Base-by-base conservation (phyloP, 2,797 vertebrate genomes). In the Sebastes nivosus region DNA sequence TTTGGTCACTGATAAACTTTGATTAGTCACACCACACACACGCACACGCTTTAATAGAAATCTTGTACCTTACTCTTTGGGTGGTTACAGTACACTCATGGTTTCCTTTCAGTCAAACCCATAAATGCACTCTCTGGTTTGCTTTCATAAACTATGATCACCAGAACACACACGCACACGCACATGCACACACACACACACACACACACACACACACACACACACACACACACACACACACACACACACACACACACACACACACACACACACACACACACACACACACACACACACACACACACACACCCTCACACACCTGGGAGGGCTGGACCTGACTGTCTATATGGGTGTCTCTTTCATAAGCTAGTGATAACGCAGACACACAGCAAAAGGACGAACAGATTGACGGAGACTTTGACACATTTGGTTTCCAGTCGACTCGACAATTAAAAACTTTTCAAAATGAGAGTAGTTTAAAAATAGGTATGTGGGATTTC, bases 1-100 rank as follows among this genome's bases (percentile, higher is more conserved):
- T 55, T 42, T 50, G 38, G 25, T 60, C 24, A 81, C 24, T 79
- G 64, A 71, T 60, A 83, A 86, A 83, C 74, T 87, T 87, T 83
- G 68, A 82, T 86, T 63, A 50, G 50, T 54, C 64, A 59, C 70
- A 52, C 25, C 25, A 32, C 18, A 16, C 3, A 3, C 3, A n/a
- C 10, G 0, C 38, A 16, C 38, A 46, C 42, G 16, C 42, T 46
- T 46, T 3, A 3, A 22, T 4, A 61, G 0, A 24, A 30, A 61
- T 75, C 30, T 68, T 3, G 1, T 13, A 59, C 20, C 14, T 30
- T 67, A 36, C 24, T 67, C 10, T 54, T 6, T 70, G 58, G 29
- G 34, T 52, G 70, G 65, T 77, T 67, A 72, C 16, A 1, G 36
- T 59, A 75, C 63, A 25, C 36, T 67, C 18, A 1, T 60, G 22